Evolutionary conservation across 1,140 invertebrate species (phyloP).

Genomic region (Pogonomyrmex barbatus): DNA sequence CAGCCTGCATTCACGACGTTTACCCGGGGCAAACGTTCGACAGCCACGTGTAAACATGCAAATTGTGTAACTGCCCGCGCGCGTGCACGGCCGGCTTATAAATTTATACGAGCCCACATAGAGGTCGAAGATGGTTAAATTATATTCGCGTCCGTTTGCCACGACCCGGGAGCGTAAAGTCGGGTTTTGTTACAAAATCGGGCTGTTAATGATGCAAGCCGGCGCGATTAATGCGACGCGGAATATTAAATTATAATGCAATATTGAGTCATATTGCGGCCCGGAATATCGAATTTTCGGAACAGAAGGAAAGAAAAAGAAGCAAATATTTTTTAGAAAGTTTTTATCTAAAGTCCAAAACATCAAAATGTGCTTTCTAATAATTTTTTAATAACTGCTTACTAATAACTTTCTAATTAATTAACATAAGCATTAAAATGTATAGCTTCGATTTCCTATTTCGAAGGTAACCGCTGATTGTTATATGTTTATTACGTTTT

Average conservation of each 20-base stretch:
- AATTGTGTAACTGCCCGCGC: conserved; percentile 48
- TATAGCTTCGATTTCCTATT: not conserved
- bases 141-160: conserved; percentile 38
- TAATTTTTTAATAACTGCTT: not conserved
- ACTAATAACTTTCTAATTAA: not conserved
- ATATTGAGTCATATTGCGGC: conserved; percentile 16
- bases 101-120: conserved; percentile 52
- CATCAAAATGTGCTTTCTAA: not conserved
- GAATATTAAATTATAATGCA: conserved; percentile 43
- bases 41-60: conserved; percentile 53
- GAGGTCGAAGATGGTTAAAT: conserved; percentile 50
- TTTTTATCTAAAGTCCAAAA: not conserved
- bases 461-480: not conserved
- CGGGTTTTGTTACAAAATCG: conserved; percentile 51
- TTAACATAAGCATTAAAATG: not conserved
- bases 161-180: conserved; percentile 25
- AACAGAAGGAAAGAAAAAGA: not conserved
- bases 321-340: conserved; percentile 1
- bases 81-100: conserved; percentile 41
- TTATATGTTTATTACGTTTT: not conserved
- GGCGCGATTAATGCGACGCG: conserved; percentile 36
- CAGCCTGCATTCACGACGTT: conserved; percentile 54
- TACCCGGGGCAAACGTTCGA: conserved; percentile 60
- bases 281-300: conserved; percentile 16
- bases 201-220: conserved; percentile 45